Evolutionary conservation across 2,888 invertebrate species (phyloP), one percentile per base, ranked within the genome.

Genomic region (Corbicula japonica): DNA sequence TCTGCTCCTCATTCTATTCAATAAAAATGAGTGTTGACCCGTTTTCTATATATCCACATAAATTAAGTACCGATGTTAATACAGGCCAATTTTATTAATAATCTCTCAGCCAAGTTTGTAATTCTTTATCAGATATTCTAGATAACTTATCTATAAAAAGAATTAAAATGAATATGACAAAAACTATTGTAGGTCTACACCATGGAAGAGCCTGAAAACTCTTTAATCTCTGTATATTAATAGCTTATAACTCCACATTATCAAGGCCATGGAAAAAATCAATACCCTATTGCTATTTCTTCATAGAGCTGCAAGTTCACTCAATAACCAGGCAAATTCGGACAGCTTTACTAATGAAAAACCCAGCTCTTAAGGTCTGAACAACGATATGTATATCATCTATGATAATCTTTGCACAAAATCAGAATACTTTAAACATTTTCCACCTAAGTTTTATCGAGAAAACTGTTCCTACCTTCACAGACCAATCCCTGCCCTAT

Each of bases 401-500:
- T n/a, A n/a, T n/a, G n/a, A n/a, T n/a, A n/a, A n/a, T n/a, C n/a
- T n/a, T n/a, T n/a, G n/a, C n/a, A n/a, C n/a, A n/a, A n/a, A n/a
- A n/a, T n/a, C n/a, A n/a, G n/a, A n/a, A n/a, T n/a, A n/a, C n/a
- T n/a, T n/a, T n/a, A n/a, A n/a, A n/a, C n/a, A n/a, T n/a, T n/a
- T n/a, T n/a, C n/a, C n/a, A n/a, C n/a, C n/a, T n/a, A n/a, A n/a
- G n/a, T n/a, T n/a, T n/a, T n/a, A n/a, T n/a, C n/a, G n/a, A n/a
- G n/a, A n/a, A n/a, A 52, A 23, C 26, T 4, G 23, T 52, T 21
- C 95, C 95, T 95, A 99, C 99, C 98, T 97, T 99, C 99, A 96
- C 99, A 99, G 94, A 98, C 97, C 96, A 97, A 98, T 95, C 99
- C 99, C 95, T 99, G 99, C 95, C 98, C 98, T 94, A 99, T 98